phyloP scores from a whole-genome alignment of 2,113 vertebrate genomes.

The Pachycephala philippinensis region DNA sequence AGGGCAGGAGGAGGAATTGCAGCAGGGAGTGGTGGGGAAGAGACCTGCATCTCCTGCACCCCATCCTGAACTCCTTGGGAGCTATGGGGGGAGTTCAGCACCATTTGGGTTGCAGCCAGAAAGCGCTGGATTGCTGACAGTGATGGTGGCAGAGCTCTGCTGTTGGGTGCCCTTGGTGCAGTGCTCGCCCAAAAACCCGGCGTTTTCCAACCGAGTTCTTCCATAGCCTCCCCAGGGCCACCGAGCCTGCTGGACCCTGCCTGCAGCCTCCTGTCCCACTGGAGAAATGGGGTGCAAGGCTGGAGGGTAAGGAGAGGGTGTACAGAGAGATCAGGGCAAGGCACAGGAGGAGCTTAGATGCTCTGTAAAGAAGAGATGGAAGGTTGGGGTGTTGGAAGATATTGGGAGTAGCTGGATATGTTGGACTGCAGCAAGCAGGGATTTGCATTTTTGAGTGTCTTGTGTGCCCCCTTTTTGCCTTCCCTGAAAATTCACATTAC shows the following conservation, averaged over 20 bases:
- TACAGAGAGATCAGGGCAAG: not conserved
- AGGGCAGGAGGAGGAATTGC: not conserved
- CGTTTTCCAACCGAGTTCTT: accelerated
- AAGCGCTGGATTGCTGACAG: not conserved
- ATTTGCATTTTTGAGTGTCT: not conserved
- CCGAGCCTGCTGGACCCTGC: accelerated
- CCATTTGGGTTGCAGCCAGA: not conserved
- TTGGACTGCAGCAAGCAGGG: not conserved
- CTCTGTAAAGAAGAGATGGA: not conserved
- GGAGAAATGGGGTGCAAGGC: too few relatives aligned
- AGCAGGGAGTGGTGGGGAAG: not conserved
- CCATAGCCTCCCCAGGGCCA: accelerated
- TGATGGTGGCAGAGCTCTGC: not conserved
- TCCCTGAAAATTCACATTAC: not conserved
- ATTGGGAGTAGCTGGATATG: not conserved
- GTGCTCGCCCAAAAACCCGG: accelerated
- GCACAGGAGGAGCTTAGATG: too few relatives aligned
- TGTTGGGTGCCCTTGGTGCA: not conserved
- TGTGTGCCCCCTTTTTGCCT: not conserved
- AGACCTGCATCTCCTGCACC: not conserved
- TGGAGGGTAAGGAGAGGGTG: not conserved
- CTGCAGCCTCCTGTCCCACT: not conserved
- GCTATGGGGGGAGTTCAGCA: accelerated
- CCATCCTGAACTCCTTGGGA: not conserved
- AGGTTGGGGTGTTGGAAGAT: accelerated